Conservation (phyloP, 2,113 vertebrate species). For the Gambusia holbrooki region DNA sequence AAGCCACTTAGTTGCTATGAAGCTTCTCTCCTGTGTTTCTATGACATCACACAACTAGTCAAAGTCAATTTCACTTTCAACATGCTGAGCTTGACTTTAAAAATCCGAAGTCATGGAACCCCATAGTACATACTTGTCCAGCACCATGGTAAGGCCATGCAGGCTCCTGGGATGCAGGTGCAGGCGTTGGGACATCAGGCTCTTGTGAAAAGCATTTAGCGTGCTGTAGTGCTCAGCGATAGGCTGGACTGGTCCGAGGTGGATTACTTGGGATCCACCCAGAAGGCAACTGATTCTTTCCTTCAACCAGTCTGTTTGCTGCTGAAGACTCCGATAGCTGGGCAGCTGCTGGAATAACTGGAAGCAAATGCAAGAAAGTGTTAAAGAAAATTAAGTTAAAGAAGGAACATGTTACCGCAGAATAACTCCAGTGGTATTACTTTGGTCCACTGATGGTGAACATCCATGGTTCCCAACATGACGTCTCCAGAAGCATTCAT, state of each 20-base stretch:
- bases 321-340: conserved; percentile 85
- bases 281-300: conserved; percentile 89
- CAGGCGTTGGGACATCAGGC: conserved; percentile 74
- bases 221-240: conserved; percentile 87
- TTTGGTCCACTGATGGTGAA: conserved; percentile 95
- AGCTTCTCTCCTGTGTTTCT: too few species aligned
- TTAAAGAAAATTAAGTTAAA: conserved; percentile 4
- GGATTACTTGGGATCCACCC: conserved; percentile 87
- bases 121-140: conserved; percentile 82
- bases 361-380: conserved; percentile 4
- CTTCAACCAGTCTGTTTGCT: conserved; percentile 85
- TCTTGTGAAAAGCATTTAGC: conserved; percentile 85
- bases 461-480: conserved; percentile 95
- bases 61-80: too few species aligned
- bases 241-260: conserved; percentile 83
- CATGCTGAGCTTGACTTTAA: too few species aligned
- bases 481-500: conserved; percentile 91
- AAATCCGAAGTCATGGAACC: too few species aligned
- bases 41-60: too few species aligned
- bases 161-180: conserved; percentile 89
- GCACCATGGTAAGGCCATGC: conserved; percentile 86
- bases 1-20: too few species aligned
- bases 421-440: conserved; percentile 73
- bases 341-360: conserved; percentile 90
- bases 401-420: not conserved